These are phyloP conservation scores for Dioctria rufipes DNA, from an alignment of 2,888 invertebrate genomes.

Conservation along the genomic window DNA sequence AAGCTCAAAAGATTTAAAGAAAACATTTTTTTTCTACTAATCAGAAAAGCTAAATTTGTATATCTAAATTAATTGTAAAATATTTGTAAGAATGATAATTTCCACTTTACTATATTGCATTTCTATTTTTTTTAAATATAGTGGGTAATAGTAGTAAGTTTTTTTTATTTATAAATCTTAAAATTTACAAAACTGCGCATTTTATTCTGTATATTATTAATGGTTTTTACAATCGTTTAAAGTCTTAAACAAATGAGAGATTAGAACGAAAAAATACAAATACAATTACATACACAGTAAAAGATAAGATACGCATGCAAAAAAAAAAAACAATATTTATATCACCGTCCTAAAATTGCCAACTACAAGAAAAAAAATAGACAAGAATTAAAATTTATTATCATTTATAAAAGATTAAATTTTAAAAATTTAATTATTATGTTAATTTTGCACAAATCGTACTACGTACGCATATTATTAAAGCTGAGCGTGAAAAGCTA, in stretches of 20 bases:
- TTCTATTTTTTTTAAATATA: too few relatives aligned
- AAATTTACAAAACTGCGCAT: too few relatives aligned
- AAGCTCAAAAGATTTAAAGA: not conserved
- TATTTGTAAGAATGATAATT: too few relatives aligned
- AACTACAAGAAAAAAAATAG: slow-evolving; percentile 37
- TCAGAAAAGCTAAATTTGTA: too few relatives aligned
- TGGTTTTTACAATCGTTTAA: not conserved
- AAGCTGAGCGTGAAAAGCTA: too few relatives aligned
- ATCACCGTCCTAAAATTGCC: slow-evolving; percentile 44
- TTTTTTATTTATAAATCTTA: too few relatives aligned
- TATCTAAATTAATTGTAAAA: too few relatives aligned
- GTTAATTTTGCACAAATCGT: too few relatives aligned
- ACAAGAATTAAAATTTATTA: slow-evolving; percentile 13
- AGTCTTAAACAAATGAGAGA: not conserved
- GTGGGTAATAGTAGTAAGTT: too few relatives aligned
- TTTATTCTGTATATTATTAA: not conserved
- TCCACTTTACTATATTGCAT: too few relatives aligned
- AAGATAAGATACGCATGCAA: slow-evolving; percentile 28
- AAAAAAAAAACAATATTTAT: slow-evolving; percentile 33
- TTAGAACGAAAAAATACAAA: slow-evolving; percentile 20
- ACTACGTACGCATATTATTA: too few relatives aligned
- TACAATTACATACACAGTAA: slow-evolving; percentile 25
- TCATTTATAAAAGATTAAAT: not conserved
- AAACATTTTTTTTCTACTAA: not conserved
- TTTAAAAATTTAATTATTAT: not conserved